Base-by-base conservation (phyloP, 2,888 invertebrate species). In the Thyatira batis region DNA sequence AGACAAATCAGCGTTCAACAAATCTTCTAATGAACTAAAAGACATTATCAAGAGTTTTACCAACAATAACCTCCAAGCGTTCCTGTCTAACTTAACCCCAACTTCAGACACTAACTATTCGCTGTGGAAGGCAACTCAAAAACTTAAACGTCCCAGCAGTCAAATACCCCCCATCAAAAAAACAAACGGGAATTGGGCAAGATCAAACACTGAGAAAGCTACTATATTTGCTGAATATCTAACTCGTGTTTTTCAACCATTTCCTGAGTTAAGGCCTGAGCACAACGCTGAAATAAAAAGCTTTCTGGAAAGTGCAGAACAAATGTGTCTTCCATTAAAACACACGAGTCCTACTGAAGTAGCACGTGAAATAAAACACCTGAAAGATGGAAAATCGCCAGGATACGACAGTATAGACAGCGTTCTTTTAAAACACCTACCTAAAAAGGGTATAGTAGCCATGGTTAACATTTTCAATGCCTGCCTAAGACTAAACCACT, bases 201-300 rank as follows among this genome's bases (percentile, higher is more conserved):
- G 51, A 44, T 49, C 50, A 6, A 51, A 52, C 9, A 4, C 9
- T 0, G 59, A 61, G 8, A 63, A 63, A n/a, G 59, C 57, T 1
- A 21, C n/a, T n/a, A n/a, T 27, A 8, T 61, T 61, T 53, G 55
- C 57, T 6, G 30, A 54, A 27, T 57, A 63, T 25, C 54, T 62
- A 2, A 13, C 30, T 20, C 30, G 23, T 1, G 59, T 56, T 8
- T 60, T 61, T 17, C 33, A 45, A 44, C 58, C 57, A 30, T 30
- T 52, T 11, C 53, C 54, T 6, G 30, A 49, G 2, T 28, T 45
- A 9, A 23, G 20, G 25, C 27, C 33, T 3, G 54, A 55, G 20
- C 54, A 53, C 11, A 23, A 49, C 20, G 23, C 1, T 4, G 23
- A 45, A 28, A 49, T 51, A 6, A 48, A 27, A 10, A 21, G 49